These are phyloP conservation scores for Leucozona laternaria DNA, from an alignment of 2,888 invertebrate genomes.

Conservation along the genomic window DNA sequence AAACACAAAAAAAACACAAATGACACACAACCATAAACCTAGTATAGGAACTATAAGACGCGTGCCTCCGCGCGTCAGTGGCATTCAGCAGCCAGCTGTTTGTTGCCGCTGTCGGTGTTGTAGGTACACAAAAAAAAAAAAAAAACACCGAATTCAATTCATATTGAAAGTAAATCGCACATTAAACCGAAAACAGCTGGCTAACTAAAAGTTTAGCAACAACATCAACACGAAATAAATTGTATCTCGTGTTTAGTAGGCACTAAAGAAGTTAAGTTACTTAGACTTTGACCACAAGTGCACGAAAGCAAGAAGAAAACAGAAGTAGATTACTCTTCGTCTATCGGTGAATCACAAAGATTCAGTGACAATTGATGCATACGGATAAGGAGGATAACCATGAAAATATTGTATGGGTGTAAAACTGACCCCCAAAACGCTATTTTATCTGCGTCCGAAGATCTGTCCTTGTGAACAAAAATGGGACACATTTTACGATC, in stretches of 20 bases:
- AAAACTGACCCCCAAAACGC: conserved; percentile 14
- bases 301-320: conserved; percentile 17
- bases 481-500: conserved; percentile 55
- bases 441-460: conserved; percentile 6
- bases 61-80: conserved; percentile 56
- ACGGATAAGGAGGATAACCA: conserved; percentile 42
- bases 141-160: conserved; percentile 34
- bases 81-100: conserved; percentile 36
- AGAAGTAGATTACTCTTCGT: background rate
- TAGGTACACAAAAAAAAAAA: conserved; percentile 10
- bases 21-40: conserved; percentile 63
- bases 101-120: conserved; percentile 35
- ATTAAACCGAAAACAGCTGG: conserved; percentile 29
- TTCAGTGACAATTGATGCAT: conserved; percentile 38
- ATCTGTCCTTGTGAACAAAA: conserved; percentile 62
- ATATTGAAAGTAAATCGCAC: conserved; percentile 48
- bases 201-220: conserved; percentile 29
- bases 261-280: conserved; percentile 41
- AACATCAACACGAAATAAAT: conserved; percentile 26
- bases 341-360: conserved; percentile 36
- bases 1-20: conserved; percentile 49
- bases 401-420: background rate
- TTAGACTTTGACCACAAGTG: conserved; percentile 29
- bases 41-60: conserved; percentile 45
- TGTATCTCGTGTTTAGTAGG: conserved; percentile 26